Evolutionary conservation across 1,140 invertebrate species (phyloP), one percentile per base, ranked within the genome.

Genomic region (Brachionus rubens): DNA sequence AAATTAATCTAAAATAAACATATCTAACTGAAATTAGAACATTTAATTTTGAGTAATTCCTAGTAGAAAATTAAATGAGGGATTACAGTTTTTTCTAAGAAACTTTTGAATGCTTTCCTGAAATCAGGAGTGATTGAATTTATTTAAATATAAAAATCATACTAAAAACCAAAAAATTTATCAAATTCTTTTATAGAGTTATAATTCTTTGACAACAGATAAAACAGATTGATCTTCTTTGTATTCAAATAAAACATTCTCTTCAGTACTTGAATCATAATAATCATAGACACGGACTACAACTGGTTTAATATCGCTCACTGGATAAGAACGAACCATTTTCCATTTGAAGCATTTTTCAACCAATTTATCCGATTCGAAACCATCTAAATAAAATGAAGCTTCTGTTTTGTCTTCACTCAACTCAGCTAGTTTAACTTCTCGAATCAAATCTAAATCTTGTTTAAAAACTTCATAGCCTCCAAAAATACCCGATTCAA

Each of bases 271-370:
- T 78, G 88, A 90, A 81, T 94, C 91, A 80, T 94, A 94, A 82
- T 94, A 94, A 80, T 94, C 92, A 78, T 92, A 94, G 78, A 94
- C 88, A 14, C 88, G 86, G 7, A 94, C 90, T 30, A 91, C 88
- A 24, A 91, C 91, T 19, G 91, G 90, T 79, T 89, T 89, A 81
- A 93, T 91, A 80, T 91, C 90, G 0, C 91, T 91, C 3, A 94
- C 91, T 84, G 91, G 91, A 78, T 91, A 90, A 5, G 90, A 91
- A 80, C 91, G 87, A 80, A 90, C 91, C 5, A 91, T 91, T 7
- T 90, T 90, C 16, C 94, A 87, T 1, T 91, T 92, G 10, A 92
- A 90, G 80, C 92, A 93, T 28, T n/a, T n/a, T n/a, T n/a, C n/a
- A n/a, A 91, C 89, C 82, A 91, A 90, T 50, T 88, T 84, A 16